These are phyloP conservation scores for Aphodius sticticus DNA, from an alignment of 2,888 invertebrate genomes.

Conservation along the genomic window DNA sequence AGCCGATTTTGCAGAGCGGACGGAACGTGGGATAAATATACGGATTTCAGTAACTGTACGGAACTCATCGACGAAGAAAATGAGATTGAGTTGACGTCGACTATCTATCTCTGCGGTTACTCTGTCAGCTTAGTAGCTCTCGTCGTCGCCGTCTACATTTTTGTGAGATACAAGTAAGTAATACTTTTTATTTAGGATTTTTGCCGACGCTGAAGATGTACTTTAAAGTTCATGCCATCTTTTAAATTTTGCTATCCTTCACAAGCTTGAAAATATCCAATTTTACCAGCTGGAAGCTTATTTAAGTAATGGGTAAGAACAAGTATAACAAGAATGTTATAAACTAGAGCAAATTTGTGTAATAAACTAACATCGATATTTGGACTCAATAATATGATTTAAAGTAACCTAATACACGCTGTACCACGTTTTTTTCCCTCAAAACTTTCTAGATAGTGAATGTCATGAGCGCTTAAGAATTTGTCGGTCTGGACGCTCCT, in stretches of 20 bases:
- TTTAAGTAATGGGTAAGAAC: too few relatives aligned
- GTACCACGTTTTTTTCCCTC: too few relatives aligned
- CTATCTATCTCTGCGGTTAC: conserved; percentile 86
- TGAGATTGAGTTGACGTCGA: conserved; percentile 71
- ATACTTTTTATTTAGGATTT: conserved; percentile 8
- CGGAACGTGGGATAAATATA: conserved; percentile 79
- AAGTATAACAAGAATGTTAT: too few relatives aligned
- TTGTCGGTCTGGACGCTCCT: too few relatives aligned
- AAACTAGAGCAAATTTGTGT: too few relatives aligned
- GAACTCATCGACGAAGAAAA: conserved; percentile 54
- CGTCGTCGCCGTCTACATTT: conserved; percentile 81
- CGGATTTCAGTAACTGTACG: conserved; percentile 76
- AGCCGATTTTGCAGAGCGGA: conserved; percentile 76
- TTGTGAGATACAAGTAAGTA: conserved; percentile 87
- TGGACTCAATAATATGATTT: too few relatives aligned
- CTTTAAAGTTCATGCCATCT: neutral
- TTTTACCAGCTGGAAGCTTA: too few relatives aligned
- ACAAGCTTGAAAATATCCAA: neutral
- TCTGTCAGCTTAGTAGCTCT: conserved; percentile 81
- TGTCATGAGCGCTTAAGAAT: too few relatives aligned
- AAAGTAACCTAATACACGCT: too few relatives aligned
- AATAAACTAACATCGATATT: too few relatives aligned
- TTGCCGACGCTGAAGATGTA: neutral
- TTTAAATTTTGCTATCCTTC: neutral
- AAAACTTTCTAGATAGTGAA: too few relatives aligned